phyloP scores from a whole-genome alignment of 2,888 invertebrate genomes.

The Cephus pulcher region DNA sequence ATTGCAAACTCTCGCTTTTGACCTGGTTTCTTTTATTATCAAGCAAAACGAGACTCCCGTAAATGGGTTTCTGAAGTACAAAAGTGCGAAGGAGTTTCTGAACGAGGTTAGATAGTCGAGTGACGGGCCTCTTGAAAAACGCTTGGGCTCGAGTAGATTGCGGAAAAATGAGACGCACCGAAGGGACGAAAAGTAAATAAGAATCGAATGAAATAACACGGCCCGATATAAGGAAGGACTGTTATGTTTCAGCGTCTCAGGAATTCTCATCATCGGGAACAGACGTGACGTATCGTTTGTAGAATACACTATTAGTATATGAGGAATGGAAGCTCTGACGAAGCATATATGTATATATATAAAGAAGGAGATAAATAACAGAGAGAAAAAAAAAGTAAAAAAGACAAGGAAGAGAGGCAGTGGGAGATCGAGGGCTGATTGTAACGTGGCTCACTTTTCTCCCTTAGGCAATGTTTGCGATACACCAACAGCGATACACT shows the following conservation, averaged over 20 bases:
- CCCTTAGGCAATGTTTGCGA: constrained; percentile 39
- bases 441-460: constrained; percentile 59
- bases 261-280: constrained; percentile 58
- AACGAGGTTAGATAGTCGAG: constrained; percentile 21
- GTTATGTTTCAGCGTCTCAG: constrained; percentile 44
- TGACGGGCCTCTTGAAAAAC: constrained; percentile 30
- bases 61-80: neutral
- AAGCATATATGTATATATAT: neutral
- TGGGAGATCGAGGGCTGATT: constrained; percentile 37
- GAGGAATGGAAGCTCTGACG: neutral
- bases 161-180: constrained; percentile 40
- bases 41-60: neutral
- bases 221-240: constrained; percentile 13
- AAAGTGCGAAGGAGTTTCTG: neutral
- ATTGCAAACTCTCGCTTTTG: neutral
- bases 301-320: constrained; percentile 37
- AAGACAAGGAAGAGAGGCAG: no score
- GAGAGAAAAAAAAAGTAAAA: no score
- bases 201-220: constrained; percentile 43
- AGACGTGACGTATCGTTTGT: constrained; percentile 53
- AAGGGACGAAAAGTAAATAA: constrained; percentile 56
- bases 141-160: constrained; percentile 36
- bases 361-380: no score
- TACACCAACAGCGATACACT: constrained; percentile 19
- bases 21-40: neutral